These are phyloP conservation scores for Psophia crepitans DNA, from an alignment of 2,113 vertebrate genomes.

Conservation along the genomic window DNA sequence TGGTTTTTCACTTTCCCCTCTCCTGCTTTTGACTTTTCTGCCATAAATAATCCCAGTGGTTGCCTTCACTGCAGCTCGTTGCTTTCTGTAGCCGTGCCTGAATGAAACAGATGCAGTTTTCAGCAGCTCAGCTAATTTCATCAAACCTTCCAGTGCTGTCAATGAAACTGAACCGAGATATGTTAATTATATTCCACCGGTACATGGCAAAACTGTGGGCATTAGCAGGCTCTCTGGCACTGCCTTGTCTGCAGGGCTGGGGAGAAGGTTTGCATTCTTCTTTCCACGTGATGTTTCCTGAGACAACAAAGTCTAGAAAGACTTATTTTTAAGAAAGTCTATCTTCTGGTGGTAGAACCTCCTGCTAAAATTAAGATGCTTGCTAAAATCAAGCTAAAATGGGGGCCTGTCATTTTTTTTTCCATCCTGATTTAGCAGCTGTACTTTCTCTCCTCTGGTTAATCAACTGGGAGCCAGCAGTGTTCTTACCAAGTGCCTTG, in stretches of 20 bases:
- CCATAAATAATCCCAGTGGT: background rate
- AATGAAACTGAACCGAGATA: slow-evolving; percentile 13
- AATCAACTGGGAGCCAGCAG: background rate
- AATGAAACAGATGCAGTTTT: slow-evolving; percentile 41
- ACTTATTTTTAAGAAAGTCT: background rate
- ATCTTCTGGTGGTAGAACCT: background rate
- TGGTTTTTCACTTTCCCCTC: background rate
- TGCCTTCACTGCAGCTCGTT: background rate
- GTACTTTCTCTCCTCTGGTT: background rate
- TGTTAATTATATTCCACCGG: slow-evolving; percentile 11
- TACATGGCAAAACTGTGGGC: background rate
- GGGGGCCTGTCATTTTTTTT: background rate
- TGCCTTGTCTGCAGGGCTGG: background rate
- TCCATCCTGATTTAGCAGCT: background rate
- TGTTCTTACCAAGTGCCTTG: background rate
- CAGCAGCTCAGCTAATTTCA: slow-evolving; percentile 14
- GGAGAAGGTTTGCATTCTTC: background rate
- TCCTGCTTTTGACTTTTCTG: background rate
- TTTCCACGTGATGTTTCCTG: background rate
- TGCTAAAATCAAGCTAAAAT: background rate
- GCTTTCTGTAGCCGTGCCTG: background rate
- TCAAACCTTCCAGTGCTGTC: background rate
- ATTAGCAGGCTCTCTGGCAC: background rate
- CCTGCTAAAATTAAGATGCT: background rate
- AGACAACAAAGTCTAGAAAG: background rate